A percentile compares a stretch with the other conserved stretches of the same genome.
Conservation (phyloP, 2,888 invertebrate species). For the Parelbella ahira region DNA sequence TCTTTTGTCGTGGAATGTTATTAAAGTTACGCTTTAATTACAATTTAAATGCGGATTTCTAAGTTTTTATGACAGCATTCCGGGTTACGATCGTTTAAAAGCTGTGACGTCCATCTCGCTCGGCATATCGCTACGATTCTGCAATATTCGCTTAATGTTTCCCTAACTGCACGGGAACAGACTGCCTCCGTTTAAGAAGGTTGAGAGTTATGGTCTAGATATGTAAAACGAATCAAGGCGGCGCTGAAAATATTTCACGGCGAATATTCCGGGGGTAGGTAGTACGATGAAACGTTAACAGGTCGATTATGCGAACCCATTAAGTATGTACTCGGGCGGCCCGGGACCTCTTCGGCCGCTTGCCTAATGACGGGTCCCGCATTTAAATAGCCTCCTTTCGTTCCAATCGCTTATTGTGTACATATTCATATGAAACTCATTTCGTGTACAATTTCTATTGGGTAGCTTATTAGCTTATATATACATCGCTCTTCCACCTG, state of each 20-base stretch:
- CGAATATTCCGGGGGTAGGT: slow-evolving; percentile 24
- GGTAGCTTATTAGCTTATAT: too few relatives aligned
- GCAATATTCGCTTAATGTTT: slow-evolving; percentile 8
- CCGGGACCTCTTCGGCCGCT: slow-evolving; percentile 47
- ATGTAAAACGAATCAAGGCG: slow-evolving; percentile 10
- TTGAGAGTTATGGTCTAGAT: background rate
- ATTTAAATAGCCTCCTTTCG: slow-evolving; percentile 71
- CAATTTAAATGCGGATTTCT: slow-evolving; percentile 17
- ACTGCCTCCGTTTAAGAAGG: slow-evolving; percentile 2
- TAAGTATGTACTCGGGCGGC: slow-evolving; percentile 52
- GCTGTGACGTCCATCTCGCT: slow-evolving; percentile 14
- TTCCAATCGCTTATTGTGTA: slow-evolving; percentile 55
- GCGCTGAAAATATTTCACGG: slow-evolving; percentile 21
- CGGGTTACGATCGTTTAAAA: slow-evolving; percentile 18
- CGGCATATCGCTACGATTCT: slow-evolving; percentile 9
- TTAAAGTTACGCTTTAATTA: slow-evolving; percentile 21
- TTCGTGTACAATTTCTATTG: slow-evolving; percentile 32
- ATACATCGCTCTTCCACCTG: too few relatives aligned
- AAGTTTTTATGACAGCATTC: slow-evolving; percentile 24
- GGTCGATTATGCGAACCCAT: slow-evolving; percentile 71
- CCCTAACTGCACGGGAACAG: background rate
- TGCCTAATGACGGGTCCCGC: slow-evolving; percentile 73
- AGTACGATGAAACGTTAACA: slow-evolving; percentile 59
- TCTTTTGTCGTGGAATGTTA: slow-evolving; percentile 9
- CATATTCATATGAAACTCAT: slow-evolving; percentile 50